These are phyloP conservation scores for Leucoptera coffeella DNA, from an alignment of 2,888 invertebrate genomes.

Conservation along the genomic window DNA sequence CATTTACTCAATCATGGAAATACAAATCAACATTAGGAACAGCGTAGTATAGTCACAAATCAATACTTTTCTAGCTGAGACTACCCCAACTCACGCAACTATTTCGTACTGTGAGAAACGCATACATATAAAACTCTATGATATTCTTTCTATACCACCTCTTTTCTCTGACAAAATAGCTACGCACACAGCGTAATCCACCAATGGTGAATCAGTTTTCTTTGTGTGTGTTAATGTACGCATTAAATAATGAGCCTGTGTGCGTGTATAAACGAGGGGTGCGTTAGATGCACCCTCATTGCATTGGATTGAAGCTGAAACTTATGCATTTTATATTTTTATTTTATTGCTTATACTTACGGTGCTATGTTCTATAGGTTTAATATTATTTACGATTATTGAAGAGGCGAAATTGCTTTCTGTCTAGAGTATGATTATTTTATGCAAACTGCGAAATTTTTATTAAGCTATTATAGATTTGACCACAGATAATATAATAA, in stretches of 20 bases:
- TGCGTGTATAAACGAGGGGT: constrained; percentile 42
- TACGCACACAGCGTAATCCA: constrained; percentile 26
- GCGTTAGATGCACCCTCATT: constrained; percentile 45
- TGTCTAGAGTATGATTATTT: too few relatives aligned
- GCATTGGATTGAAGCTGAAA: constrained; percentile 27
- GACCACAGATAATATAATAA: too few relatives aligned
- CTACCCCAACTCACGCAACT: constrained; percentile 53
- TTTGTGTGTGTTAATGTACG: too few relatives aligned
- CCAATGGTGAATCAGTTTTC: constrained; percentile 30
- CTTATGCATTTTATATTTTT: constrained; percentile 23
- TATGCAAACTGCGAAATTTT: too few relatives aligned
- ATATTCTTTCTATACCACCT: constrained; percentile 30
- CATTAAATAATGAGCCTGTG: constrained; percentile 13
- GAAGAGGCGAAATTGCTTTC: too few relatives aligned
- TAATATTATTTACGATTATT: too few relatives aligned
- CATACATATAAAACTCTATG: constrained; percentile 30
- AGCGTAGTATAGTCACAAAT: too few relatives aligned
- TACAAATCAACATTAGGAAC: too few relatives aligned
- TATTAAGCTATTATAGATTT: too few relatives aligned
- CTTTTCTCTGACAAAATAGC: constrained; percentile 24
- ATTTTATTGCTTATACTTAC: constrained; percentile 5
- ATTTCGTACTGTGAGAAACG: constrained; percentile 43
- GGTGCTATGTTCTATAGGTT: too few relatives aligned
- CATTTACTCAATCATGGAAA: too few relatives aligned
- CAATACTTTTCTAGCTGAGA: constrained; percentile 51